Evolutionary conservation across 2,113 vertebrate genomes (phyloP).

Genomic region (Muscicapa adusta): DNA sequence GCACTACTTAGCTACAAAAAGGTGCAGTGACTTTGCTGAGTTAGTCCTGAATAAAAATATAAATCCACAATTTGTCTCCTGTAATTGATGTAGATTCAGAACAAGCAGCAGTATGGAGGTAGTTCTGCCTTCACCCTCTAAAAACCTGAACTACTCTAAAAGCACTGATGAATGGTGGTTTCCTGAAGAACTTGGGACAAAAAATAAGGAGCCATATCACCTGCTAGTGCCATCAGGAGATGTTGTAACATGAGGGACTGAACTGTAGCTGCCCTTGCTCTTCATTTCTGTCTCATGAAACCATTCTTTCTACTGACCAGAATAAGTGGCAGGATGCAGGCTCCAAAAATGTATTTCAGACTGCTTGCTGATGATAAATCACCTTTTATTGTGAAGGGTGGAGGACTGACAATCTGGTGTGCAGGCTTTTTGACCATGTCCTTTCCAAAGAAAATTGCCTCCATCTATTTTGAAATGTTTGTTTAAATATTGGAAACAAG

Average conservation of each 20-base stretch:
- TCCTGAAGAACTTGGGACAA: not conserved
- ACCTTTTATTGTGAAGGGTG: not conserved
- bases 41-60: not conserved
- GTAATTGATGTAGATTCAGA: not conserved
- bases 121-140: not conserved
- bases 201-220: not conserved
- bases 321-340: not conserved
- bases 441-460: not conserved
- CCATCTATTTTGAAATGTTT: not conserved
- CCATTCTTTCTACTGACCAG: not conserved
- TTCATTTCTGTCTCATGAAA: not conserved
- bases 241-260: not conserved
- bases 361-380: not conserved
- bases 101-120: not conserved
- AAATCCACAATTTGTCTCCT: not conserved
- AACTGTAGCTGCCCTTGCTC: not conserved
- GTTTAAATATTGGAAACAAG: not conserved
- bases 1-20: not conserved
- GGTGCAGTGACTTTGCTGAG: not conserved
- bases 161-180: not conserved
- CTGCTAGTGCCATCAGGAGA: not conserved
- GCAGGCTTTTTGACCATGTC: not conserved
- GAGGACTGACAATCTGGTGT: not conserved
- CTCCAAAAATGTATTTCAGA: not conserved
- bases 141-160: not conserved